Conservation (phyloP, 2,113 vertebrate genomes). For the Apistogramma diplotaenia region DNA sequence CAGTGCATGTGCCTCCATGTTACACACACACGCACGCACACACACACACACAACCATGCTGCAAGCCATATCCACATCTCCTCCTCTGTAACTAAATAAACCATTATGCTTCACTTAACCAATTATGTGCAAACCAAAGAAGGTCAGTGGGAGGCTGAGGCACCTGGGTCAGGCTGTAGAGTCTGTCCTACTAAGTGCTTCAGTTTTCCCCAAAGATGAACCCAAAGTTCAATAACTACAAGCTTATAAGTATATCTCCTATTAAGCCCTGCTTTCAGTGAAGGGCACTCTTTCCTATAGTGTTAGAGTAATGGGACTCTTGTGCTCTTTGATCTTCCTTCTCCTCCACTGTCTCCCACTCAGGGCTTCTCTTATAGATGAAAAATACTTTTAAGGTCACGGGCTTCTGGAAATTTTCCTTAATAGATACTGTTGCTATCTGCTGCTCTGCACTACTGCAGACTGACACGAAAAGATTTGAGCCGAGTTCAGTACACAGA, state of each 20-base stretch:
- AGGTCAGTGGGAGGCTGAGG: not conserved
- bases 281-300: not conserved
- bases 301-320: constrained; percentile 20
- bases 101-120: constrained; percentile 28
- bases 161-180: constrained; percentile 13
- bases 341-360: not conserved
- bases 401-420: not conserved
- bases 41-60: not conserved
- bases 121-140: constrained; percentile 23
- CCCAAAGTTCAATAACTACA: constrained; percentile 7
- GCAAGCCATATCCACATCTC: not conserved
- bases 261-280: constrained; percentile 21
- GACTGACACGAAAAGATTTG: not conserved
- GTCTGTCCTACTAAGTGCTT: constrained; percentile 22
- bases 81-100: constrained; percentile 22
- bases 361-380: constrained; percentile 9
- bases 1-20: not conserved
- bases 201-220: constrained; percentile 1
- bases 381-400: constrained; percentile 15
- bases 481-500: not conserved
- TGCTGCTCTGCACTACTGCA: constrained; percentile 16
- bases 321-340: constrained; percentile 33
- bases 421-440: constrained; percentile 41
- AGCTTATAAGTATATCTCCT: not conserved
- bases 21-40: not conserved